These are phyloP conservation scores for Petrocephalus schoutedeni DNA, from an alignment of 2,797 vertebrate genomes.

Conservation along the genomic window DNA sequence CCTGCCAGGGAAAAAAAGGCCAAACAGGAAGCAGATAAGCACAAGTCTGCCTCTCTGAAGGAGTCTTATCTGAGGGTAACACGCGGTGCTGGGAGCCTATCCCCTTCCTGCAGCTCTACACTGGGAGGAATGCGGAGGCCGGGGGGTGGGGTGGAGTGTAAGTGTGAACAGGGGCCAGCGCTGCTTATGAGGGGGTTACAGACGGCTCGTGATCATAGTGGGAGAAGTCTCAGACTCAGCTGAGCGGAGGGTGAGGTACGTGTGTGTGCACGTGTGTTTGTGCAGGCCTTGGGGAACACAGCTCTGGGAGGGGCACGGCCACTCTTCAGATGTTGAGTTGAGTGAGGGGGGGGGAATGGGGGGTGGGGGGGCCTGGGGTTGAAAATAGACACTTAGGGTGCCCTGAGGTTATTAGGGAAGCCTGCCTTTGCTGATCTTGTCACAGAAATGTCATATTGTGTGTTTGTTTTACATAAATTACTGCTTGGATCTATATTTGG, in stretches of 20 bases:
- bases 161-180: background rate
- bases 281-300: background rate
- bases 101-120: slow-evolving; percentile 2
- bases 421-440: background rate
- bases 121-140: background rate
- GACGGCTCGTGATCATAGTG: background rate
- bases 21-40: slow-evolving; percentile 3
- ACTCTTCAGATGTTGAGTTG: background rate
- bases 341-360: too few relatives aligned
- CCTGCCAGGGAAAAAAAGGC: background rate
- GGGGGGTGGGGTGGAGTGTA: background rate
- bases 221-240: background rate
- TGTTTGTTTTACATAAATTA: slow-evolving; percentile 17
- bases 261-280: background rate
- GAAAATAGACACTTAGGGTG: background rate
- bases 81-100: background rate
- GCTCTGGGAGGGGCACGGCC: background rate
- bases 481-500: slow-evolving; percentile 3
- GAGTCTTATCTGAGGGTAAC: slow-evolving; percentile 20
- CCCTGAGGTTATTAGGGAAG: background rate
- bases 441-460: slow-evolving; percentile 8
- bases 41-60: slow-evolving; percentile 11
- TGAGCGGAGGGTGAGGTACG: background rate
- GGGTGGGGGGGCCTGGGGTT: background rate
- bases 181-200: background rate